Conservation (phyloP, 1,140 invertebrate genomes). For the Elysia chlorotica region DNA sequence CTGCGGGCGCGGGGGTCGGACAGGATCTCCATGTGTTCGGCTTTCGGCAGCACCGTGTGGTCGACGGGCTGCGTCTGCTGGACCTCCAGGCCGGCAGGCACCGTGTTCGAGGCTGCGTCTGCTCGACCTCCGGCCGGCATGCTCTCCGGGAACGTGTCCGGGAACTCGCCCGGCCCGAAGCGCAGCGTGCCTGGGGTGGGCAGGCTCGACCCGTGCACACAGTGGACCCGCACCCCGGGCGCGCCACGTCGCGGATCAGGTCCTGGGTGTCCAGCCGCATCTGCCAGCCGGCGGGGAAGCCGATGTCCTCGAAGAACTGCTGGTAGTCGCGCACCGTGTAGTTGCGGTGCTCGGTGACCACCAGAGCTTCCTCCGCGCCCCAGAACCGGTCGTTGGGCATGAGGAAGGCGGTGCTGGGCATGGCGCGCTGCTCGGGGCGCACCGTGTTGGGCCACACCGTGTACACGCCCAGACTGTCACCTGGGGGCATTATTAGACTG, state of each 20-base stretch:
- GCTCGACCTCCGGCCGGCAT: conserved; percentile 89
- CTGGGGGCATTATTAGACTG: too few species aligned
- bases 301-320: conserved; percentile 83
- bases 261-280: conserved; percentile 84
- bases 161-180: conserved; percentile 52
- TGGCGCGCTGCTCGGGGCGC: conserved; percentile 87
- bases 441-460: conserved; percentile 79
- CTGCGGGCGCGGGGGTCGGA: too few species aligned
- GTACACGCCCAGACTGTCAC: conserved; percentile 87
- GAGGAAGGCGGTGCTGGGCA: conserved; percentile 91
- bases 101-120: conserved; percentile 87
- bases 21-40: conserved; percentile 74
- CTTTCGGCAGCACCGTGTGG: conserved; percentile 68
- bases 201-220: conserved; percentile 81
- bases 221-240: conserved; percentile 90
- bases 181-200: conserved; percentile 71
- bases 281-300: conserved; percentile 82
- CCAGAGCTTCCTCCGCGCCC: conserved; percentile 80
- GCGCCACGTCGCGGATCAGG: conserved; percentile 73
- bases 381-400: conserved; percentile 88
- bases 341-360: conserved; percentile 77
- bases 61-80: conserved; percentile 70
- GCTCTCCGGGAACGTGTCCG: conserved; percentile 78
- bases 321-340: conserved; percentile 85
- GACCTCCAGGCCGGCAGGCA: conserved; percentile 74